phyloP scores from a whole-genome alignment of 2,113 vertebrate species.

The Lonchura striata region DNA sequence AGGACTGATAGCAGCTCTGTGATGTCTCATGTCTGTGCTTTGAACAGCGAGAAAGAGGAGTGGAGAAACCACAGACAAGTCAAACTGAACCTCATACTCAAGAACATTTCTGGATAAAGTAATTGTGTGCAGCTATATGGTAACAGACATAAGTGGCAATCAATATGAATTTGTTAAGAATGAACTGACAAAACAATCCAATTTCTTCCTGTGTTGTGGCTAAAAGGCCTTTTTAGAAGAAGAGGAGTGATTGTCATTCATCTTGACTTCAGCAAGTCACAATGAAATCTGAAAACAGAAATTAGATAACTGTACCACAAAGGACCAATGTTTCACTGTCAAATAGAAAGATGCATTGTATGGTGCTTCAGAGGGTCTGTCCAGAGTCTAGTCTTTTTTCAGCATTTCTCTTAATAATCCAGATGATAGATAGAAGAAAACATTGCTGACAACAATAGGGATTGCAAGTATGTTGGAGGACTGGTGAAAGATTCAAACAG shows the following conservation, averaged over 20 bases:
- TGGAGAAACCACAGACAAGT: neutral
- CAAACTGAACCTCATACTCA: neutral
- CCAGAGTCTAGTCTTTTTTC: neutral
- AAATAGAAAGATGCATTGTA: neutral
- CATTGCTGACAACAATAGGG: neutral
- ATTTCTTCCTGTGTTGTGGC: neutral
- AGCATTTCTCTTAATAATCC: neutral
- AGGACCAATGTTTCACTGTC: neutral
- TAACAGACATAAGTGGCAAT: neutral
- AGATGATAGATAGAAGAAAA: neutral
- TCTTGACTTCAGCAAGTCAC: neutral
- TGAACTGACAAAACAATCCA: neutral
- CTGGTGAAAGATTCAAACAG: neutral
- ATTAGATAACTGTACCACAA: neutral
- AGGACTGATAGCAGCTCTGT: neutral
- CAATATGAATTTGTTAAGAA: neutral
- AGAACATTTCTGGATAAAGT: neutral
- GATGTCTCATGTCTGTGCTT: fast-evolving
- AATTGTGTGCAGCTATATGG: neutral
- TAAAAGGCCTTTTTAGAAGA: neutral
- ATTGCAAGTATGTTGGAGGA: neutral
- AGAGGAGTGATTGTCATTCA: neutral
- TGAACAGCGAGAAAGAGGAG: neutral
- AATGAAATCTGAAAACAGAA: neutral
- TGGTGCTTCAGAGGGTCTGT: neutral